Evolutionary conservation across 2,888 invertebrate genomes (phyloP).

Genomic region (Ceraclea dissimilis): DNA sequence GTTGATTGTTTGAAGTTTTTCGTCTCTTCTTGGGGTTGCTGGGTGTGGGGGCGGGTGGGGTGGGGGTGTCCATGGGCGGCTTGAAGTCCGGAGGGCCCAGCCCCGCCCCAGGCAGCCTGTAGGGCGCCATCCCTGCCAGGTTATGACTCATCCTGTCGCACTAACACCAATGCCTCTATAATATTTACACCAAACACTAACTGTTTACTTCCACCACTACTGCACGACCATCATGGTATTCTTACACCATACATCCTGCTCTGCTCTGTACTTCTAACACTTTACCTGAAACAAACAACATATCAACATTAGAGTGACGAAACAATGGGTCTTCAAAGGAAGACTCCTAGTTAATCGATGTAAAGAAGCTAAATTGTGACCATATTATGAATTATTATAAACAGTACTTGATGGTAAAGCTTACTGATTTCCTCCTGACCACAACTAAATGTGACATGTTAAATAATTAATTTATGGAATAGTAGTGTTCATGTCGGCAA

Average conservation of each 20-base stretch:
- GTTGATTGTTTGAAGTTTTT: conserved; percentile 61
- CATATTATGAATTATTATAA: too few species aligned
- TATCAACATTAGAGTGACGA: too few species aligned
- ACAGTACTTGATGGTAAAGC: too few species aligned
- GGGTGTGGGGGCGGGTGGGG: conserved; percentile 66
- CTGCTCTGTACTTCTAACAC: not conserved
- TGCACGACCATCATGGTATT: not conserved
- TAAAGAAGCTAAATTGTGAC: too few species aligned
- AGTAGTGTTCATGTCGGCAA: too few species aligned
- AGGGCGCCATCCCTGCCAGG: conserved; percentile 73
- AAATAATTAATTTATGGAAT: too few species aligned
- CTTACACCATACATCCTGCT: not conserved
- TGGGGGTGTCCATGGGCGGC: conserved; percentile 61
- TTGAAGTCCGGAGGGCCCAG: conserved; percentile 67
- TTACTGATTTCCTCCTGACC: too few species aligned
- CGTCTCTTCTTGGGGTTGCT: conserved; percentile 82
- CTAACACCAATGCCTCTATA: not conserved
- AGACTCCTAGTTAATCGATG: too few species aligned
- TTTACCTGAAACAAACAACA: not conserved
- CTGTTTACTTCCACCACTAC: not conserved
- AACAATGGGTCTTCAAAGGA: too few species aligned
- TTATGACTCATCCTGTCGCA: conserved; percentile 61
- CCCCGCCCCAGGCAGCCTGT: conserved; percentile 66
- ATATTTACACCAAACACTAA: not conserved
- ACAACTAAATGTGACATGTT: too few species aligned